Conservation (phyloP, 2,797 vertebrate species). For the Falco berigora region DNA sequence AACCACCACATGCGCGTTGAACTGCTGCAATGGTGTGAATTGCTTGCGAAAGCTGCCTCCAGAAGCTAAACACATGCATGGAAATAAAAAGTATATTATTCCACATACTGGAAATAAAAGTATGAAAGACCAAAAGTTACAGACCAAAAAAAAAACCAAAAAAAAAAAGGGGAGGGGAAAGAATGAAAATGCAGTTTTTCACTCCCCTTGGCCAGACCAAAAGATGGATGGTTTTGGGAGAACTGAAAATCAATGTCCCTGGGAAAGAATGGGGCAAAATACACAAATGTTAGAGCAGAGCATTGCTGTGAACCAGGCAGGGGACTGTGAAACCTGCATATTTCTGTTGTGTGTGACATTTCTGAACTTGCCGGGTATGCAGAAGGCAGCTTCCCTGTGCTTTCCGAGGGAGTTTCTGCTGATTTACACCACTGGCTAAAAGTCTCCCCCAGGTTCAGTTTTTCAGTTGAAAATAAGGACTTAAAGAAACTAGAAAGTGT, state of each 20-base stretch:
- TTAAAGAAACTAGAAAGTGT: background rate
- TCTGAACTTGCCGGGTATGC: background rate
- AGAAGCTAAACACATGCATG: background rate
- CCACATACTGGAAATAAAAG: background rate
- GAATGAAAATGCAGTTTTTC: background rate
- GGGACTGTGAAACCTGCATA: background rate
- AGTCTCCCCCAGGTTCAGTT: background rate
- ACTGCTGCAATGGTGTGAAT: background rate
- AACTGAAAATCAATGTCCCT: background rate
- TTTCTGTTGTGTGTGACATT: background rate
- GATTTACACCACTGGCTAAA: background rate
- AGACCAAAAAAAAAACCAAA: background rate
- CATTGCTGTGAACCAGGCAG: background rate
- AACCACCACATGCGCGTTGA: fast-evolving
- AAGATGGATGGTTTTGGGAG: background rate
- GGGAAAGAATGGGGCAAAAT: background rate
- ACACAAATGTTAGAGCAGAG: background rate
- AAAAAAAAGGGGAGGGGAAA: too few species aligned
- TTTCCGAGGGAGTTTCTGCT: background rate
- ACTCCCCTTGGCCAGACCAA: background rate
- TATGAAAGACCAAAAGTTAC: background rate
- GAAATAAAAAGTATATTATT: too few species aligned
- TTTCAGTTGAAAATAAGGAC: background rate
- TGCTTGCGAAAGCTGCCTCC: background rate
- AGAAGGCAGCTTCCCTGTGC: background rate